These are phyloP conservation scores for Graptemys geographica DNA, from an alignment of 2,797 vertebrate species.

Conservation along the genomic window DNA sequence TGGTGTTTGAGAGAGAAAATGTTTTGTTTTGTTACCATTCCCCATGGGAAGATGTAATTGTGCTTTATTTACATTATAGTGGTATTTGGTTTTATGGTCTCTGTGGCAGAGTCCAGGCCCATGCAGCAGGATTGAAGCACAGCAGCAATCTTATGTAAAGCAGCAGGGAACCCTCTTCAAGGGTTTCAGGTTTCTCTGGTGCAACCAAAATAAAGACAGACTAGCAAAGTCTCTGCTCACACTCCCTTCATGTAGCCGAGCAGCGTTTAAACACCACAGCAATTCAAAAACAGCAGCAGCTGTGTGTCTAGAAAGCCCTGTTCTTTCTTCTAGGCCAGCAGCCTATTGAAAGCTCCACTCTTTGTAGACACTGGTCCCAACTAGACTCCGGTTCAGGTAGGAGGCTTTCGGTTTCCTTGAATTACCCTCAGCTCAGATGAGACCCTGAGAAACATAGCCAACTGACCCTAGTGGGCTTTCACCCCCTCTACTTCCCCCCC, in stretches of 20 bases:
- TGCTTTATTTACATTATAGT: constrained; percentile 14
- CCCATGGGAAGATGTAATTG: not conserved
- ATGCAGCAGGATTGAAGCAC: not conserved
- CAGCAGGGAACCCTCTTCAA: not conserved
- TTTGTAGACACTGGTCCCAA: not conserved
- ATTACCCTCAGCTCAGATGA: not conserved
- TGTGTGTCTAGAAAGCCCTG: no score
- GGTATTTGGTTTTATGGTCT: not conserved
- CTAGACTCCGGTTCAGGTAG: not conserved
- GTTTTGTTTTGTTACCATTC: not conserved
- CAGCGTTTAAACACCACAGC: not conserved
- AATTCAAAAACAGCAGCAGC: not conserved
- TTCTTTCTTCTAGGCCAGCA: not conserved
- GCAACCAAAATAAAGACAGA: not conserved
- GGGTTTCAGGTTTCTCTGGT: not conserved
- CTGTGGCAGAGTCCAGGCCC: constrained; percentile 14
- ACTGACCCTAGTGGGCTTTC: not conserved
- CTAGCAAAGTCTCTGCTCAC: not conserved
- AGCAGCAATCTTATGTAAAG: not conserved
- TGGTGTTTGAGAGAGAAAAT: not conserved
- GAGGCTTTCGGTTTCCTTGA: not conserved
- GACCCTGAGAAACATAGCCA: not conserved
- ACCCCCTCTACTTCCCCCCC: accelerated
- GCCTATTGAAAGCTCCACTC: not conserved
- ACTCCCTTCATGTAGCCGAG: not conserved